A percentile compares a stretch with the other conserved stretches of the same genome.
These are phyloP conservation scores for Drosophila bipectinata DNA, from an alignment of 1,140 invertebrate species.

Conservation along the genomic window DNA sequence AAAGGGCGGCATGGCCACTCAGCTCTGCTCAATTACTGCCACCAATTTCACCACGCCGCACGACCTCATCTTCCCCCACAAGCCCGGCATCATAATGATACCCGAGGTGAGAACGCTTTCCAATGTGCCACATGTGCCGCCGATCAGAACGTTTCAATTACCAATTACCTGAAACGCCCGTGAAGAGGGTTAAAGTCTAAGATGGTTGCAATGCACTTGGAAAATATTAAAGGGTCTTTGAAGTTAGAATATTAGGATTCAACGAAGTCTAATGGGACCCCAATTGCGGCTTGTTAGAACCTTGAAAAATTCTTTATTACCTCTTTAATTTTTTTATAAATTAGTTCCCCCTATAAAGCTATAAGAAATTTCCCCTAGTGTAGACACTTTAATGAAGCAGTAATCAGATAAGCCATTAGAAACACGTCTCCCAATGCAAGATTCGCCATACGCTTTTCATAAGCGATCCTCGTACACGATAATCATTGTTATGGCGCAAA, in stretches of 20 bases:
- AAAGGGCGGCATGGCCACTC: constrained; percentile 89
- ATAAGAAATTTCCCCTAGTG: constrained; percentile 5
- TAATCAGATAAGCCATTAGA: constrained; percentile 50
- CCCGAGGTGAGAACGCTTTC: constrained; percentile 87
- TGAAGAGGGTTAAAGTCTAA: constrained; percentile 7
- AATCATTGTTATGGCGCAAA: constrained; percentile 47
- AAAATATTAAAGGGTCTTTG: background rate
- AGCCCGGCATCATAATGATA: constrained; percentile 91
- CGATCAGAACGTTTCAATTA: constrained; percentile 31
- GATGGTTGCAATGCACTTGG: constrained; percentile 5
- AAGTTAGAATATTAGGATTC: too few relatives aligned
- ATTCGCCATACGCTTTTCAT: constrained; percentile 42
- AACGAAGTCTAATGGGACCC: too few relatives aligned
- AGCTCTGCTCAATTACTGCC: constrained; percentile 92
- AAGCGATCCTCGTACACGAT: constrained; percentile 47
- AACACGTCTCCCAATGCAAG: constrained; percentile 40
- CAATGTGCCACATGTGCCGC: constrained; percentile 14
- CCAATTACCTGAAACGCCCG: constrained; percentile 37
- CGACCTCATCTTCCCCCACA: constrained; percentile 92
- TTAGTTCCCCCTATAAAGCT: background rate
- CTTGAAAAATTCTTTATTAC: background rate
- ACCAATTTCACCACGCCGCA: constrained; percentile 91
- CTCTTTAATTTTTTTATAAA: background rate
- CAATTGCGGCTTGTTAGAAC: too few relatives aligned
- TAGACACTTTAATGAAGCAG: constrained; percentile 34